phyloP scores from a whole-genome alignment of 2,113 vertebrate species.

The Upupa epops region DNA sequence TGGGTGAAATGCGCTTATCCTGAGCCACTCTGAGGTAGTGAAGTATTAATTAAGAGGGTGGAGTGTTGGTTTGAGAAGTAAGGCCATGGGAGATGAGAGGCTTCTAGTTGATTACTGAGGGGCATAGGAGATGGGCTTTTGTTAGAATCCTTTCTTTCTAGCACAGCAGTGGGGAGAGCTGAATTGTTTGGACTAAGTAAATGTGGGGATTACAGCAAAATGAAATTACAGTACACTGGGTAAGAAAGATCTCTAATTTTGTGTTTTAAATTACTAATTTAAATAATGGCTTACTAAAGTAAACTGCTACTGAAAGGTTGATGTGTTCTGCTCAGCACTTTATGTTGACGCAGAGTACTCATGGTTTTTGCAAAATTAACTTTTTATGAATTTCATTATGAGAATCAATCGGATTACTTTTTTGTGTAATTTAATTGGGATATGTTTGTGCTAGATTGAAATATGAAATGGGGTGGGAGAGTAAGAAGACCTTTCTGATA shows the following conservation, averaged over 20 bases:
- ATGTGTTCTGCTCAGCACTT: background rate
- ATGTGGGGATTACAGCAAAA: background rate
- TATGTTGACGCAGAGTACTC: background rate
- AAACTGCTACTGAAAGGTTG: background rate
- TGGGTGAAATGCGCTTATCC: background rate
- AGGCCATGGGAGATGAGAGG: background rate
- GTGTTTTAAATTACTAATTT: background rate
- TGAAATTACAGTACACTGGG: background rate
- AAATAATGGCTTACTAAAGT: background rate
- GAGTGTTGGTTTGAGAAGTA: background rate
- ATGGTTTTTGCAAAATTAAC: rapidly evolving
- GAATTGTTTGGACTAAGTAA: background rate
- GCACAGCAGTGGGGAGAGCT: background rate
- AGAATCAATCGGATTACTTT: background rate
- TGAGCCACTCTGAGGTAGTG: background rate
- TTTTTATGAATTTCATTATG: background rate
- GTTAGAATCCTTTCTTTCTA: background rate
- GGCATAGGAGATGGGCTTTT: background rate
- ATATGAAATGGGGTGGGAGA: background rate
- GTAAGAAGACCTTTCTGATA: background rate
- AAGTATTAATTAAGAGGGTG: background rate
- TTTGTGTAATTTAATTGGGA: background rate
- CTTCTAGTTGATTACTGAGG: background rate
- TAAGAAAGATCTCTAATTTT: background rate
- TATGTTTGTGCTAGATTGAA: background rate